These are phyloP conservation scores for Orchesellides sinensis DNA, from an alignment of 2,888 invertebrate species.

Conservation along the genomic window DNA sequence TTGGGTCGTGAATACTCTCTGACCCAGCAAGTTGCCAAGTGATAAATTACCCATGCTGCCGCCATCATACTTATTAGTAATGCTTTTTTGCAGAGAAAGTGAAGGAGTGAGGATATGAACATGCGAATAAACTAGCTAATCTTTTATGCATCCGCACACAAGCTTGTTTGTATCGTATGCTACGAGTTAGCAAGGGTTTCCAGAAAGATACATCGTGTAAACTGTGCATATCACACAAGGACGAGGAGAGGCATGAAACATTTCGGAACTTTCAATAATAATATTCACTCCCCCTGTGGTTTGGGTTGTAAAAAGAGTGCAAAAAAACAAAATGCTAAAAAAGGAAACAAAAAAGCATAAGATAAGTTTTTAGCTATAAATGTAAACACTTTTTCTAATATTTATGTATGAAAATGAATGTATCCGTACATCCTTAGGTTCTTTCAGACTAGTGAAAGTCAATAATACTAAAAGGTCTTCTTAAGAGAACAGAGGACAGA, in stretches of 20 bases:
- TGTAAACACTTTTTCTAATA: no score
- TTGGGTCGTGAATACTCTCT: conserved; percentile 6
- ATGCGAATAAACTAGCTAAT: conserved; percentile 4
- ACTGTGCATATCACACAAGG: not conserved
- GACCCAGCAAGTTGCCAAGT: conserved; percentile 20
- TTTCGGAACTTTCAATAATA: conserved; percentile 5
- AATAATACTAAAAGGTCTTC: no score
- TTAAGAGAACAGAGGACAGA: no score
- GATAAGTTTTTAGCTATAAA: no score
- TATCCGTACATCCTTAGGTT: no score
- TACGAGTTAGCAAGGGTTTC: not conserved
- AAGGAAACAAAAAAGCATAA: no score
- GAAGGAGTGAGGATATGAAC: not conserved
- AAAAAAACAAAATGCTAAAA: not conserved
- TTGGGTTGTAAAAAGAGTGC: no score
- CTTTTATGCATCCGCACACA: conserved; percentile 20
- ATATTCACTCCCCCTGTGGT: not conserved
- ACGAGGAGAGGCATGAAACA: not conserved
- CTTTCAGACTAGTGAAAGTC: no score
- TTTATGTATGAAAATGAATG: no score
- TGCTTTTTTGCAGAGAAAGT: not conserved
- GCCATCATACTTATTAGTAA: conserved; percentile 13
- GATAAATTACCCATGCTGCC: conserved; percentile 26
- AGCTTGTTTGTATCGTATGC: not conserved
- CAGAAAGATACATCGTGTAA: not conserved